Evolutionary conservation across 2,113 vertebrate species (phyloP).

Genomic region (Eudyptes chrysolophus): DNA sequence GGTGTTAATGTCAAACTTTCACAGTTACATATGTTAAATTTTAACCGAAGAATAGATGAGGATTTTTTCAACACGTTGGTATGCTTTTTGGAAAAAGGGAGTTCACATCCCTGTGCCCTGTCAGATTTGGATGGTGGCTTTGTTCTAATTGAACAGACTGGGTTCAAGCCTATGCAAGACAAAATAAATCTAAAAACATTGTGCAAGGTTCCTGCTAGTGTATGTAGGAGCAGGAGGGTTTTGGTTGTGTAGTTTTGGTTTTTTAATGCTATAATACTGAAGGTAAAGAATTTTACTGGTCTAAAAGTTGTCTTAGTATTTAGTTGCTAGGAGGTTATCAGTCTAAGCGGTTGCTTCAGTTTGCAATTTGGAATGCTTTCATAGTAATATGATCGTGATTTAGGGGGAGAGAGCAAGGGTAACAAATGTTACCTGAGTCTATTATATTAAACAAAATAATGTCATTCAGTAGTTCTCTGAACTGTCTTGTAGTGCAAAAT

Average conservation of each 20-base stretch:
- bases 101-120: not conserved
- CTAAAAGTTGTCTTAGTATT: not conserved
- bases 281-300: not conserved
- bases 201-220: not conserved
- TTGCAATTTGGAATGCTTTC: not conserved
- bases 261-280: not conserved
- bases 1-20: not conserved
- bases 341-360: not conserved
- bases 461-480: not conserved
- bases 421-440: not conserved
- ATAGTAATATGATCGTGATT: not conserved
- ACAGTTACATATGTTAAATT: not conserved
- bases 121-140: not conserved
- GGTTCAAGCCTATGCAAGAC: not conserved
- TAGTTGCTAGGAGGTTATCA: not conserved
- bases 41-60: not conserved
- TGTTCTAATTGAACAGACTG: not conserved
- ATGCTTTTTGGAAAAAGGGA: not conserved
- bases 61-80: not conserved
- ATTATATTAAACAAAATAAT: not conserved
- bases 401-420: not conserved
- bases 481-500: not conserved
- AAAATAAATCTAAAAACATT: not conserved
- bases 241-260: not conserved
- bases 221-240: not conserved